Evolutionary conservation across 2,888 invertebrate genomes (phyloP).

Genomic region (Hoplodrina blanda): DNA sequence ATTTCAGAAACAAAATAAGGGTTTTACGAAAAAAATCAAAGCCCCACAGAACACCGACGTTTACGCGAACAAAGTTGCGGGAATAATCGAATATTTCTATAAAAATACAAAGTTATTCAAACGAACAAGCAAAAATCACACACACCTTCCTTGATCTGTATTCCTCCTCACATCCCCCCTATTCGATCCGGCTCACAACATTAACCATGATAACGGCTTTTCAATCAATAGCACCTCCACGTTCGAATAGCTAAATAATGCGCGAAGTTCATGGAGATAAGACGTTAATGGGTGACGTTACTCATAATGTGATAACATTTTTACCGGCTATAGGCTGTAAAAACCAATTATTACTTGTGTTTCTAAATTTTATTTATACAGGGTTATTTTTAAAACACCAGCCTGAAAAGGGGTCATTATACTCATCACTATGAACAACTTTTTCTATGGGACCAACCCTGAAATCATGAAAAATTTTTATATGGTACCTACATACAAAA

Average conservation of each 20-base stretch:
- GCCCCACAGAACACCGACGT: no score
- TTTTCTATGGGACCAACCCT: no score
- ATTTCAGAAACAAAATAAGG: no score
- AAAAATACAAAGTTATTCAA: not conserved
- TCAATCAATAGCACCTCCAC: conserved; percentile 22
- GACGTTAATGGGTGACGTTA: conserved; percentile 34
- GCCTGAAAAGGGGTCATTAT: no score
- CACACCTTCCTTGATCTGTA: not conserved
- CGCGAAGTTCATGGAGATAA: conserved; percentile 46
- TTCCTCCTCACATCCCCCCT: not conserved
- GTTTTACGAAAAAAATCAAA: no score
- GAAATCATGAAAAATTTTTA: no score
- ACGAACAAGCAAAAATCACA: not conserved
- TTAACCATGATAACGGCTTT: conserved; percentile 20
- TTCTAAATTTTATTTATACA: no score
- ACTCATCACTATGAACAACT: no score
- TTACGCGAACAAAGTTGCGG: no score
- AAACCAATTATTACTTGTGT: conserved; percentile 3
- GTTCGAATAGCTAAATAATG: conserved; percentile 28
- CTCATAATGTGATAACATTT: conserved; percentile 36
- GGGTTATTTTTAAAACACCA: not conserved
- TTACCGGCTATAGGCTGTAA: not conserved
- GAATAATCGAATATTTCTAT: not conserved
- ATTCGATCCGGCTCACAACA: conserved; percentile 5
- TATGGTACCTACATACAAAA: no score